Conservation (phyloP, 2,113 vertebrate genomes). For the Penelope pileata region DNA sequence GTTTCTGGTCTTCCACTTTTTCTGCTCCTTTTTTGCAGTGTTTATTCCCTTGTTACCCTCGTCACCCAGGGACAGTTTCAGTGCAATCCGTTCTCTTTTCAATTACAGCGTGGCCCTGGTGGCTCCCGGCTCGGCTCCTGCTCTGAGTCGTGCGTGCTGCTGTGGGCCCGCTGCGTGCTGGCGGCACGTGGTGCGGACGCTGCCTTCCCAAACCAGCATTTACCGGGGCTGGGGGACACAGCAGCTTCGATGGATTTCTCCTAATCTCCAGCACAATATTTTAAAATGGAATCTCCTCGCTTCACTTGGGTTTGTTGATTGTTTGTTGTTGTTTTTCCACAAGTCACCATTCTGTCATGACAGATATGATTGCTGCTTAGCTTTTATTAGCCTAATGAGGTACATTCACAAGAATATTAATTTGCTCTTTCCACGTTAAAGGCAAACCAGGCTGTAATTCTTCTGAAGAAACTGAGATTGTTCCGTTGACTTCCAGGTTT, state of each 20-base stretch:
- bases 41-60: neutral
- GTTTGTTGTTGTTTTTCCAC: neutral
- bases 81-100: neutral
- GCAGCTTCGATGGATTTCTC: neutral
- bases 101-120: neutral
- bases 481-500: neutral
- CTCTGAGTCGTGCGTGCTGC: neutral
- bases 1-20: neutral
- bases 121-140: fast-evolving
- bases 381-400: neutral
- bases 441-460: neutral
- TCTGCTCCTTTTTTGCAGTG: neutral
- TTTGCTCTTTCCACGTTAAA: neutral
- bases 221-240: neutral
- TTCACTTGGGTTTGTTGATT: neutral
- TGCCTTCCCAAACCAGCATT: neutral
- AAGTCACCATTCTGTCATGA: neutral
- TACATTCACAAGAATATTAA: neutral
- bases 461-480: neutral
- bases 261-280: neutral
- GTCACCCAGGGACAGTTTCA: neutral
- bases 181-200: fast-evolving
- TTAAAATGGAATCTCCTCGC: neutral
- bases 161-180: neutral
- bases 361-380: neutral